A percentile compares a stretch with the other conserved stretches of the same genome.
phyloP scores from a whole-genome alignment of 2,797 vertebrate species.

The Morelia viridis region DNA sequence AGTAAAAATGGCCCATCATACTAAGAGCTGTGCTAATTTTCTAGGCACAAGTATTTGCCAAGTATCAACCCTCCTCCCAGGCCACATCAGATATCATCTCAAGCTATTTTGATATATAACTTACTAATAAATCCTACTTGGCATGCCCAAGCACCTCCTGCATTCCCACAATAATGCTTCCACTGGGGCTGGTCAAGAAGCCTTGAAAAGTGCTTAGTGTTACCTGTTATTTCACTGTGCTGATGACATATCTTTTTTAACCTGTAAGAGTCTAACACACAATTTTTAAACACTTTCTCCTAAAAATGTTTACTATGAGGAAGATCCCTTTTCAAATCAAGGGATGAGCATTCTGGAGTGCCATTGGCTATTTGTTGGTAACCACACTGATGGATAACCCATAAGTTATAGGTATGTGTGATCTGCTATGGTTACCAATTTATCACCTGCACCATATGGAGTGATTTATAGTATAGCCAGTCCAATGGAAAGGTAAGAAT shows the following conservation, averaged over 20 bases:
- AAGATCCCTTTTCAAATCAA: background rate
- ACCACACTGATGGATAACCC: background rate
- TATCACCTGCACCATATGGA: background rate
- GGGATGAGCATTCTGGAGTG: background rate
- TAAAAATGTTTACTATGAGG: background rate
- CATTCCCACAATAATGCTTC: background rate
- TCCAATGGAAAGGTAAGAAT: background rate
- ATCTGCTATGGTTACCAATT: background rate
- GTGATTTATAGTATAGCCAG: background rate
- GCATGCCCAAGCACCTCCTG: background rate
- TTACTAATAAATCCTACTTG: background rate
- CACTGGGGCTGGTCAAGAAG: background rate
- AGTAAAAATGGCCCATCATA: background rate
- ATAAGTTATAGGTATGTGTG: background rate
- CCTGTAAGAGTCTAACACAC: background rate
- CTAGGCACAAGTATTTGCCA: background rate
- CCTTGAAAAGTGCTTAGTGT: background rate
- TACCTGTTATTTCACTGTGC: background rate
- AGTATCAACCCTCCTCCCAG: background rate
- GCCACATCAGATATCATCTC: background rate
- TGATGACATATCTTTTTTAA: background rate
- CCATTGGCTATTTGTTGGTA: background rate
- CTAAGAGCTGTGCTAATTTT: background rate
- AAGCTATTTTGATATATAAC: background rate
- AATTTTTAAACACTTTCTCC: background rate